These are phyloP conservation scores for Byasa hedistus DNA, from an alignment of 2,888 invertebrate species.

Conservation along the genomic window DNA sequence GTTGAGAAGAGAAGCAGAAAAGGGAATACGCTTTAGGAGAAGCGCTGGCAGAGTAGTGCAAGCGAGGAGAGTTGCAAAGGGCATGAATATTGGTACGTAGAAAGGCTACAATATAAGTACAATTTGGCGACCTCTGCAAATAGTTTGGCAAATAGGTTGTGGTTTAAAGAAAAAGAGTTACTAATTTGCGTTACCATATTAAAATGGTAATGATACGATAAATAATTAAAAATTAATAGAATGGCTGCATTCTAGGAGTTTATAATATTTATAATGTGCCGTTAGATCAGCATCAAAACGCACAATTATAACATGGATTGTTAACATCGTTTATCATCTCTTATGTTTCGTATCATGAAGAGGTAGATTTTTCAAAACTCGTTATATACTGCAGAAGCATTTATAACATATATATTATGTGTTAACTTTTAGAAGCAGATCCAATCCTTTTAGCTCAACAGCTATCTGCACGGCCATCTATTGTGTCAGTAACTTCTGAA, in stretches of 20 bases:
- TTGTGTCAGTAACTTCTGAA: slow-evolving; percentile 73
- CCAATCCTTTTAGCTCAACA: slow-evolving; percentile 72
- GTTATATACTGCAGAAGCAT: neutral
- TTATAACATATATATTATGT: neutral
- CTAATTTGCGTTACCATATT: too few species aligned
- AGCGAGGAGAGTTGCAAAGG: slow-evolving; percentile 68
- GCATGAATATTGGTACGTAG: slow-evolving; percentile 69
- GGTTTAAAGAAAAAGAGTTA: too few species aligned
- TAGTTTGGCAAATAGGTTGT: too few species aligned
- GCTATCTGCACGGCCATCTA: slow-evolving; percentile 72
- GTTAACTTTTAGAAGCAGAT: slow-evolving; percentile 59
- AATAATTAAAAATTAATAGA: too few species aligned
- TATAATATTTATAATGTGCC: too few species aligned
- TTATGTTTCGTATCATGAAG: neutral
- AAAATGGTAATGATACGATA: too few species aligned
- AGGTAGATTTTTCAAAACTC: neutral
- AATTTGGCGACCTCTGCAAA: neutral
- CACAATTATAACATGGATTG: neutral
- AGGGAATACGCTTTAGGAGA: slow-evolving; percentile 67
- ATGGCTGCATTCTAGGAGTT: too few species aligned
- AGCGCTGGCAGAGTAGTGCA: slow-evolving; percentile 72
- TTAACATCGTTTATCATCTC: neutral
- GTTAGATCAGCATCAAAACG: too few species aligned
- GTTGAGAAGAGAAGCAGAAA: slow-evolving; percentile 69
- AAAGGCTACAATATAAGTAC: neutral